Percentiles rank a stretch among this genome's conserved stretches.
Conservation (phyloP, 35 echinoderm and acorn worm genomes). For the Acanthaster planci region DNA sequence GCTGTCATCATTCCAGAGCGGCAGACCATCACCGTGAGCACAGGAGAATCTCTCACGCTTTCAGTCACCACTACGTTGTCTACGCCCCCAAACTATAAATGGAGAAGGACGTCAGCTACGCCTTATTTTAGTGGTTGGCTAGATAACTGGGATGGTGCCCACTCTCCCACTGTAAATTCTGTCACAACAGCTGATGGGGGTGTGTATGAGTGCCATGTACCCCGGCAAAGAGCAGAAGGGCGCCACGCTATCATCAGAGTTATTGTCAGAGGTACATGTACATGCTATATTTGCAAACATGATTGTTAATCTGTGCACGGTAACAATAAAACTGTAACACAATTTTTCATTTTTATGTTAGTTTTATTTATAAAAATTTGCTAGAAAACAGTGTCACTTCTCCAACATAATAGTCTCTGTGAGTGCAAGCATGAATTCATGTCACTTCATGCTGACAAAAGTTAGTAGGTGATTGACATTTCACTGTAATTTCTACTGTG, state of each 20-base stretch:
- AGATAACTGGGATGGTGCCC: background rate
- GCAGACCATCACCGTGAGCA: background rate
- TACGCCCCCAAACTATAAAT: background rate
- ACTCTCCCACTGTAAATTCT: background rate
- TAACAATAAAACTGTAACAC: too few relatives aligned
- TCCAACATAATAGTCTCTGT: too few relatives aligned
- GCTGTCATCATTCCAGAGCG: background rate
- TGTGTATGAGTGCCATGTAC: conserved; percentile 39
- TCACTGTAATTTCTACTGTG: too few relatives aligned
- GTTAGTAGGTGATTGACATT: too few relatives aligned
- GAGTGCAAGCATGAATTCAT: too few relatives aligned
- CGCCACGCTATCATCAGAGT: conserved; percentile 10
- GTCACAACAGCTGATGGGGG: conserved; percentile 2
- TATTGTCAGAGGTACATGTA: conserved; percentile 37
- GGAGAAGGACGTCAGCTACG: background rate
- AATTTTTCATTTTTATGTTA: too few relatives aligned
- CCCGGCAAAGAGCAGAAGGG: background rate
- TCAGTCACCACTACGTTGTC: background rate
- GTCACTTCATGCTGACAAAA: too few relatives aligned
- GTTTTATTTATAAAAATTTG: too few relatives aligned
- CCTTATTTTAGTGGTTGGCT: background rate
- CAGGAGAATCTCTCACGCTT: background rate
- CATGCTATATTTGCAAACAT: too few relatives aligned
- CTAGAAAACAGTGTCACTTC: too few relatives aligned
- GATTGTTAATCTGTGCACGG: background rate